Percentiles rank a stretch among this genome's conserved stretches.
Conservation (phyloP, 2,797 vertebrate genomes). For the Sphaeramia orbicularis region DNA sequence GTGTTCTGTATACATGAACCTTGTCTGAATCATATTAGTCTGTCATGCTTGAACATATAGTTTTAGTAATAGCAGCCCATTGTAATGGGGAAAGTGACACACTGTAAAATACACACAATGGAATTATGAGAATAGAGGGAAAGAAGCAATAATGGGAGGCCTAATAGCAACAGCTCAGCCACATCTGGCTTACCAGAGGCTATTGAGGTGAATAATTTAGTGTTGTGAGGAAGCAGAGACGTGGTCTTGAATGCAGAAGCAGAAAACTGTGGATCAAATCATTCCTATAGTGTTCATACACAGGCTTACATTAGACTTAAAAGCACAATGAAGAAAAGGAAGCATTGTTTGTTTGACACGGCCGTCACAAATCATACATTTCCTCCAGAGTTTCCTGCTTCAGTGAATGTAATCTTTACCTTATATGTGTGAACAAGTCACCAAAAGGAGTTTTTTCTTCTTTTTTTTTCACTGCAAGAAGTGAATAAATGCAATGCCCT, state of each 20-base stretch:
- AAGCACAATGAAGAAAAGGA: neutral
- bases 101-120: slow-evolving; percentile 26
- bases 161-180: slow-evolving; percentile 55
- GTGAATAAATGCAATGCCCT: no score
- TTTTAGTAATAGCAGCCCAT: slow-evolving; percentile 33
- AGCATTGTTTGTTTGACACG: neutral
- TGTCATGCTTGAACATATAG: slow-evolving; percentile 30
- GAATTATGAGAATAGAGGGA: slow-evolving; percentile 33
- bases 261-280: slow-evolving; percentile 20
- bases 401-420: no score
- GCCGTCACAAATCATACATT: neutral
- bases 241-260: slow-evolving; percentile 55
- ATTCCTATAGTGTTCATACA: slow-evolving; percentile 7
- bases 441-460: no score
- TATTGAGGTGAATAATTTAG: slow-evolving; percentile 71
- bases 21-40: slow-evolving; percentile 26
- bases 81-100: slow-evolving; percentile 11
- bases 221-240: slow-evolving; percentile 59
- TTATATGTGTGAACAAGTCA: no score
- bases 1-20: slow-evolving; percentile 1
- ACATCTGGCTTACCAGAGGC: slow-evolving; percentile 62
- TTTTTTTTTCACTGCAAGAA: no score
- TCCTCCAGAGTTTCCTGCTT: no score
- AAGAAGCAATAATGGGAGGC: slow-evolving; percentile 43
- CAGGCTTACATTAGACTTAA: neutral